Base-by-base conservation (phyloP, 2,888 invertebrate species). In the Trileptium ribeirensis region DNA sequence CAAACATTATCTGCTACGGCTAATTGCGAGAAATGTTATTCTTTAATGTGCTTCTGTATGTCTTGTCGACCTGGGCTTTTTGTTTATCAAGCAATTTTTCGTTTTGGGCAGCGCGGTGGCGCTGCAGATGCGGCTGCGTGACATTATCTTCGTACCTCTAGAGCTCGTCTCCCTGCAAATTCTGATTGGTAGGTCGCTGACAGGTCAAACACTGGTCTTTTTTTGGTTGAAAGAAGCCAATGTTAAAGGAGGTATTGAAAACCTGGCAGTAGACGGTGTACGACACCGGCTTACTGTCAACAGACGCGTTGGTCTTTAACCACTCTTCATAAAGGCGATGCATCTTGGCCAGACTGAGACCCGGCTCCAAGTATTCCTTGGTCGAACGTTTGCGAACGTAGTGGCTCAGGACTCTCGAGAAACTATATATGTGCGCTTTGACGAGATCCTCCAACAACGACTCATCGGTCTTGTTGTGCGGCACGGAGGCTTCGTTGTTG, bases 171-270 rank as follows among this genome's bases (percentile, higher is more conserved):
- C n/a, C n/a, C n/a, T n/a, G n/a, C n/a, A n/a, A n/a, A n/a, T n/a
- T n/a, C n/a, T n/a, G n/a, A n/a, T n/a, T n/a, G n/a, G n/a, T n/a
- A n/a, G n/a, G n/a, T n/a, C n/a, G n/a, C n/a, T 19, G 3, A 33
- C 79, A 79, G 31, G 24, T 36, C 19, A 33, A 33, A 67, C 79
- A 79, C 24, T 70, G 74, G 70, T 79, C 79, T 79, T 79, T 79
- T 79, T 37, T 79, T 3, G 79, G 79, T 24, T 29, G 51, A 8
- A n/a, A 79, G 8, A 79, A 74, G 29, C 79, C 79, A 31, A 70
- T 2, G 79, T 79, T 79, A 67, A 67, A 79, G 36, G 34, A 19
- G 29, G 29, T 36, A 2, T 37, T 37, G 19, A 79, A 29, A 29
- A 70, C 36, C 29, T 29, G 8, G 8, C 31, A 8, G 36, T 70